phyloP scores from a whole-genome alignment of 2,113 vertebrate genomes.

The Rhea pennata region DNA sequence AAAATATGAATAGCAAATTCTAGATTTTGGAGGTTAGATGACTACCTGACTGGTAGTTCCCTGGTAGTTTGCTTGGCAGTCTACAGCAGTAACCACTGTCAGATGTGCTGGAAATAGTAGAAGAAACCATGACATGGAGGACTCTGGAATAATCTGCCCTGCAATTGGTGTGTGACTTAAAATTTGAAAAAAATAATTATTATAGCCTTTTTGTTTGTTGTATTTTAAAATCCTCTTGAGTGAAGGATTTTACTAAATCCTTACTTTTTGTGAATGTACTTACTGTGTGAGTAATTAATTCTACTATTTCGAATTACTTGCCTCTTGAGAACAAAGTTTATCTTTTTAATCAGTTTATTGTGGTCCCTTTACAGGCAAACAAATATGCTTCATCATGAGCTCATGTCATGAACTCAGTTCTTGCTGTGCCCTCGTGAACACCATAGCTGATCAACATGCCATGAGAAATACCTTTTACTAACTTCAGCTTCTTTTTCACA shows the following conservation, averaged over 20 bases:
- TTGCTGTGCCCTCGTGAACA: not conserved
- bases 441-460: fast-evolving
- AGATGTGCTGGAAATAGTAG: not conserved
- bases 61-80: not conserved
- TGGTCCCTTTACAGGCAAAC: not conserved
- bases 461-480: not conserved
- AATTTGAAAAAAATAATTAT: not conserved
- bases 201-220: not conserved
- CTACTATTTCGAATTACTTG: not conserved
- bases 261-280: not conserved
- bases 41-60: not conserved
- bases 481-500: not conserved
- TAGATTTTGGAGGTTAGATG: not conserved
- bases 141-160: not conserved
- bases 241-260: not conserved
- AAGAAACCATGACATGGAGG: not conserved
- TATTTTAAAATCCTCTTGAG: not conserved
- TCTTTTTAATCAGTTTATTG: not conserved
- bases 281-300: not conserved
- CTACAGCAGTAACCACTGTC: not conserved
- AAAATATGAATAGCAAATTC: not conserved
- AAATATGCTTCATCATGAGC: not conserved
- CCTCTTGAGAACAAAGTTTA: not conserved
- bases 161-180: not conserved
- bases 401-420: not conserved